Evolutionary conservation across 2,888 invertebrate genomes (phyloP).

Genomic region (Eristalis tenax): DNA sequence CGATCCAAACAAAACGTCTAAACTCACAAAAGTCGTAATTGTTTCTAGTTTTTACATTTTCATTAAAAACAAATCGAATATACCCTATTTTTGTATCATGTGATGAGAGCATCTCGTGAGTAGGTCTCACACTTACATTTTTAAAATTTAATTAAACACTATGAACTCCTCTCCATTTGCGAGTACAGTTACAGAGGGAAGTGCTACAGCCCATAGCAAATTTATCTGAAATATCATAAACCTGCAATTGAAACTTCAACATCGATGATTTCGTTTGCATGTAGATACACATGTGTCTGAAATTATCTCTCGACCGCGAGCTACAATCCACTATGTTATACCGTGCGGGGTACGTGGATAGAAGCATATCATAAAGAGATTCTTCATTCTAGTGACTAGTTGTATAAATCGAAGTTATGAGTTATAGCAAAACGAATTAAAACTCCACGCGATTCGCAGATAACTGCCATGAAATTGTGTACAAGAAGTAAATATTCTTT

Average conservation of each 20-base stretch:
- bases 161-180: conserved; percentile 14
- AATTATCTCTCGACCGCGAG: not conserved
- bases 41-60: too few relatives aligned
- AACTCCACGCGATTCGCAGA: not conserved
- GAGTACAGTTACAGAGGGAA: conserved; percentile 36
- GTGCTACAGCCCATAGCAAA: conserved; percentile 4
- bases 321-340: conserved; percentile 24
- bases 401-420: not conserved
- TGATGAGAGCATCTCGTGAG: not conserved
- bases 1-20: too few relatives aligned
- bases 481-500: too few relatives aligned
- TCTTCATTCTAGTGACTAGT: conserved; percentile 23
- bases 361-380: conserved; percentile 23
- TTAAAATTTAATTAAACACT: not conserved
- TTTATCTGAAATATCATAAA: conserved; percentile 30
- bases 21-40: too few relatives aligned
- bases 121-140: not conserved
- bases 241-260: conserved; percentile 47
- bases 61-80: not conserved
- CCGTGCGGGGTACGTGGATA: not conserved
- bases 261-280: conserved; percentile 10
- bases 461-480: not conserved
- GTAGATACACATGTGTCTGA: not conserved
- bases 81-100: not conserved
- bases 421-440: not conserved